Base-by-base conservation (phyloP, 2,888 invertebrate species). In the Monoplex corrugatus region DNA sequence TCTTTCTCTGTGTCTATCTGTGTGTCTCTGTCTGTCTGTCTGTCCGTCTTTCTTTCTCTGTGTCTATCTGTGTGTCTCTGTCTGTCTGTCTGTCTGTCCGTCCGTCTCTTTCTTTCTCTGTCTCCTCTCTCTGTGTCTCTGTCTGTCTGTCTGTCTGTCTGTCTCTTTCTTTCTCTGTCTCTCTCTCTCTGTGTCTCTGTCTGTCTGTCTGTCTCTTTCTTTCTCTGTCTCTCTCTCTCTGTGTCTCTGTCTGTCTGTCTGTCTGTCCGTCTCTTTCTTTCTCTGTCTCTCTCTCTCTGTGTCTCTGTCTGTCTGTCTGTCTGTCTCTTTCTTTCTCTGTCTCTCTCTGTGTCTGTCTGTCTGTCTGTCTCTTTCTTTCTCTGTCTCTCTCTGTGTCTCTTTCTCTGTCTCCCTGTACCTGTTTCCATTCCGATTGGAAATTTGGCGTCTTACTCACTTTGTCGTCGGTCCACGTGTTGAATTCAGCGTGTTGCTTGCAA, bases 131-230 rank as follows among this genome's bases (percentile, higher is more conserved):
- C n/a, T n/a, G n/a, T n/a, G n/a, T n/a, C n/a, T n/a, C n/a, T n/a
- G n/a, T n/a, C n/a, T n/a, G n/a, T n/a, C n/a, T n/a, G n/a, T n/a
- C n/a, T n/a, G n/a, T n/a, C n/a, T n/a, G n/a, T 50, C 19, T 50
- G 10, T 50, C 50, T 80, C 19, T 80, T 38, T 80, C 80, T 80
- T 16, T 80, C 16, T 80, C 80, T 80, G 32, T 10, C 80, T 80
- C 80, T 80, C 80, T 80, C 80, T 80, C 80, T 35, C 80, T 80
- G n/a, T n/a, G n/a, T n/a, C n/a, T n/a, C n/a, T n/a, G n/a, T n/a
- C n/a, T n/a, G n/a, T n/a, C n/a, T n/a, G n/a, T n/a, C n/a, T n/a
- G n/a, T n/a, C n/a, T n/a, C n/a, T n/a, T n/a, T n/a, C n/a, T n/a
- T n/a, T n/a, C n/a, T n/a, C n/a, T n/a, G n/a, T n/a, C 75, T 75